These are phyloP conservation scores for Zaprionus ghesquierei DNA, from an alignment of 1,140 invertebrate genomes.

Conservation along the genomic window DNA sequence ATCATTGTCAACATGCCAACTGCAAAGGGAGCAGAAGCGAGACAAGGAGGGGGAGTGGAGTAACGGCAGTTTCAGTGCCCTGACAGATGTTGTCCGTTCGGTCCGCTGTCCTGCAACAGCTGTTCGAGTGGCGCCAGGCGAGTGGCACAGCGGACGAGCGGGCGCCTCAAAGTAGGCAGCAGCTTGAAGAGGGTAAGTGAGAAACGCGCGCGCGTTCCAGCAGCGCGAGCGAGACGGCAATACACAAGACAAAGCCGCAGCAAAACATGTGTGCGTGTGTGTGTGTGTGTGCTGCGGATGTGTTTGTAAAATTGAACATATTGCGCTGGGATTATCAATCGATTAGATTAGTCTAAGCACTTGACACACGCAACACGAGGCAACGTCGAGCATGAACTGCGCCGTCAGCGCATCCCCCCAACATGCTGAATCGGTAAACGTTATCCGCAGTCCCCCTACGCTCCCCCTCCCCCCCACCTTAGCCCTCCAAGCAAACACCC, in stretches of 20 bases:
- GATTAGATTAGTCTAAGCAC: slow-evolving; percentile 39
- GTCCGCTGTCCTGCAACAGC: slow-evolving; percentile 15
- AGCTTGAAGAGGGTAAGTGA: slow-evolving; percentile 36
- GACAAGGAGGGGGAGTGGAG: background rate
- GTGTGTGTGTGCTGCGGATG: slow-evolving; percentile 3
- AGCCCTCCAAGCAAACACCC: background rate
- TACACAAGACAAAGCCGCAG: slow-evolving; percentile 19
- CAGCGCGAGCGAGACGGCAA: background rate
- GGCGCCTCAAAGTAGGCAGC: background rate
- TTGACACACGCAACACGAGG: slow-evolving; percentile 30
- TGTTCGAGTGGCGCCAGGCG: slow-evolving; percentile 8
- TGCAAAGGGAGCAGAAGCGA: background rate
- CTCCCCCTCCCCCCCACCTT: background rate
- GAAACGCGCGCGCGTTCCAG: slow-evolving; percentile 16
- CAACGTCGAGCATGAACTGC: background rate
- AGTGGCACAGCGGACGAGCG: background rate
- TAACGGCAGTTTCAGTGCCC: background rate
- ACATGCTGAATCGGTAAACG: background rate
- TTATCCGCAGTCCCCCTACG: background rate
- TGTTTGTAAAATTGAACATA: slow-evolving; percentile 38
- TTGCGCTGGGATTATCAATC: slow-evolving; percentile 46
- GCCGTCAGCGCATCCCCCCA: background rate
- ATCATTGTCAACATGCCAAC: slow-evolving; percentile 39
- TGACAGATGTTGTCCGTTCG: slow-evolving; percentile 34
- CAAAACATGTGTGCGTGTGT: background rate